Evolutionary conservation across 2,797 vertebrate species (phyloP), one percentile per base, ranked within the genome.

Genomic region (Sebastes reedi): DNA sequence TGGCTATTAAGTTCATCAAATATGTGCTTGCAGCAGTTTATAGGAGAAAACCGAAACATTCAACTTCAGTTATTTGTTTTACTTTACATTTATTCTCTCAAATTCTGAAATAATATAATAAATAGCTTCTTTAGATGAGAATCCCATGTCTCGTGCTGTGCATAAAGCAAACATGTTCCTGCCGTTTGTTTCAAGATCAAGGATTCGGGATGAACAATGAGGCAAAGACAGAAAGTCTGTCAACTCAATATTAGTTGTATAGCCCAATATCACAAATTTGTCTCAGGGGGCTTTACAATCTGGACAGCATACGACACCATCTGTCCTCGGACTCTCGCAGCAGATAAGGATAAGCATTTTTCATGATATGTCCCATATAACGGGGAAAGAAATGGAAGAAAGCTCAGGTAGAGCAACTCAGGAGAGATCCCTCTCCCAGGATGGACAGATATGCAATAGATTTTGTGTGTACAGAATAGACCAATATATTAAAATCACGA

Each of bases 401-500:
- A 18, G 0, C 6, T 42, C 39, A 42, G 39, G 39, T 42, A 42
- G 14, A 42, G 39, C 14, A 42, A 18, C 42, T 46, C 16, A 46
- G 42, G 42, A 46, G 42, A 18, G 42, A 46, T 46, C 42, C 16
- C 16, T 46, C 42, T 46, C 42, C 42, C 42, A 46, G 42, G 42
- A 8, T 46, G 7, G 42, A 18, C 42, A 18, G 42, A 46, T 46
- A 7, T 46, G 42, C 42, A 46, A 46, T 46, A 46, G 42, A 46
- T 18, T 18, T 46, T 46, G 42, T 46, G 42, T 46, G 42, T 46
- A 46, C 42, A 46, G 42, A 46, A 46, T 46, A 46, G 42, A 18
- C 42, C 16, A 46, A 46, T 0, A 46, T 46, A 46, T 1, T 46
- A 8, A 46, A 46, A 46, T 8, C 0, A 46, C 16, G 0, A 46